These are phyloP conservation scores for Apoda limacodes DNA, from an alignment of 2,888 invertebrate species.

Conservation along the genomic window DNA sequence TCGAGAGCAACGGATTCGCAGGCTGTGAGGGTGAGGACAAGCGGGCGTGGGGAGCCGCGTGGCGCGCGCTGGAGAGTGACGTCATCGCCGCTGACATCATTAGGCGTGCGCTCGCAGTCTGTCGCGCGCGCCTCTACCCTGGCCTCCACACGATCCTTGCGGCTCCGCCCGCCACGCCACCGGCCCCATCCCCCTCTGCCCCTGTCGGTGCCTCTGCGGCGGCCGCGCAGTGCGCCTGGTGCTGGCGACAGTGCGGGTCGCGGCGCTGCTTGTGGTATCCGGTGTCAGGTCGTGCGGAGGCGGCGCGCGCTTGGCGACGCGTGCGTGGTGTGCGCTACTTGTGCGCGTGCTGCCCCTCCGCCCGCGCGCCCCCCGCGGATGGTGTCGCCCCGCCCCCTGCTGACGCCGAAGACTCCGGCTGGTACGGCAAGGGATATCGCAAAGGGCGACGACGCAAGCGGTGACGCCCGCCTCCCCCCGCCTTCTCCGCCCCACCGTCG, in stretches of 20 bases:
- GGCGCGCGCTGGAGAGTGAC: conserved; percentile 44
- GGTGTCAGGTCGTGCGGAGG: conserved; percentile 4
- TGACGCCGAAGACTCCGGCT: conserved; percentile 63
- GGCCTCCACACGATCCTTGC: conserved; percentile 72
- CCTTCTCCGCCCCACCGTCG: background rate
- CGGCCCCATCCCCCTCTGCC: conserved; percentile 21
- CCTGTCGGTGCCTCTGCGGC: conserved; percentile 14
- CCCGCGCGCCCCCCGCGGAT: conserved; percentile 15
- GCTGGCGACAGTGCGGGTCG: conserved; percentile 32
- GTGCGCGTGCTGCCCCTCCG: conserved; percentile 71
- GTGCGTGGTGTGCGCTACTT: conserved; percentile 70
- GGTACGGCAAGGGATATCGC: conserved; percentile 90
- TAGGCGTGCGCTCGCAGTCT: conserved; percentile 56
- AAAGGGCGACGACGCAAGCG: conserved; percentile 73
- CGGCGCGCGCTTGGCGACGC: conserved; percentile 33
- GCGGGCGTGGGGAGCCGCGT: conserved; percentile 20
- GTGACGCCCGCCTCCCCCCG: conserved; percentile 29
- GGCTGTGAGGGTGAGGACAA: conserved; percentile 14
- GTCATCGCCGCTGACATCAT: conserved; percentile 56
- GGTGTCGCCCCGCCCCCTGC: conserved; percentile 33
- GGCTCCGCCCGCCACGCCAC: conserved; percentile 35
- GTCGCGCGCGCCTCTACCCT: conserved; percentile 63
- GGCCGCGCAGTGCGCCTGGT: conserved; percentile 39
- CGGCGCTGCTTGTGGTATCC: conserved; percentile 35
- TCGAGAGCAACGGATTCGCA: conserved; percentile 19